These are phyloP conservation scores for Tiliqua scincoides DNA, from an alignment of 2,113 vertebrate genomes.

Conservation along the genomic window DNA sequence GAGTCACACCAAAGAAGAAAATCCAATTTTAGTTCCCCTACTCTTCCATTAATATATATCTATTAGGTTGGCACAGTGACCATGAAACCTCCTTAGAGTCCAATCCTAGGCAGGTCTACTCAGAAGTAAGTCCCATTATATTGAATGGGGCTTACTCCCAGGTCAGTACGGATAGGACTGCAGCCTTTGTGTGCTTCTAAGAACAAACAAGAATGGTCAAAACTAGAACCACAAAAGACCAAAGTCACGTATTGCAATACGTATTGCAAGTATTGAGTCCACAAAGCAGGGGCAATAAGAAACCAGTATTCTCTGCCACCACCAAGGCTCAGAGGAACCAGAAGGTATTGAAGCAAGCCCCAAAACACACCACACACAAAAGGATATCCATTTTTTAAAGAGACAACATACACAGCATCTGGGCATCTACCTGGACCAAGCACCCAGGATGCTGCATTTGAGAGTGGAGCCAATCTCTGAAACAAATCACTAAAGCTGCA, in stretches of 20 bases:
- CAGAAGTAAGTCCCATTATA: no score
- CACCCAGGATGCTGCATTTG: no score
- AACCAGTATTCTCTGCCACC: neutral
- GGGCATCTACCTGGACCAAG: no score
- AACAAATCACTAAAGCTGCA: no score
- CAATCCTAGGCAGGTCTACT: no score
- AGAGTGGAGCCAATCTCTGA: no score
- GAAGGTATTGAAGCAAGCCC: neutral
- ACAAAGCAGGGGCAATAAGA: neutral
- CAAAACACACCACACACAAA: neutral
- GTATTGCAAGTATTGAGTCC: no score
- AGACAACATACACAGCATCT: no score
- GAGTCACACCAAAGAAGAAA: no score
- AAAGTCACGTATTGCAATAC: neutral
- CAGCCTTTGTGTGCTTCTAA: neutral
- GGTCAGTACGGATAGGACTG: no score
- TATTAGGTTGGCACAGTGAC: neutral
- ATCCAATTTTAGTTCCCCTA: neutral
- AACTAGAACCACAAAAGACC: neutral
- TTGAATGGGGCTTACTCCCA: no score
- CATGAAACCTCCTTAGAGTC: neutral
- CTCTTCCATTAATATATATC: neutral
- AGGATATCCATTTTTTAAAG: neutral
- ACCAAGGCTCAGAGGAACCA: neutral
- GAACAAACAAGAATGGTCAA: neutral